Base-by-base conservation (phyloP, 1,140 invertebrate species). In the Drosophila repletoides region DNA sequence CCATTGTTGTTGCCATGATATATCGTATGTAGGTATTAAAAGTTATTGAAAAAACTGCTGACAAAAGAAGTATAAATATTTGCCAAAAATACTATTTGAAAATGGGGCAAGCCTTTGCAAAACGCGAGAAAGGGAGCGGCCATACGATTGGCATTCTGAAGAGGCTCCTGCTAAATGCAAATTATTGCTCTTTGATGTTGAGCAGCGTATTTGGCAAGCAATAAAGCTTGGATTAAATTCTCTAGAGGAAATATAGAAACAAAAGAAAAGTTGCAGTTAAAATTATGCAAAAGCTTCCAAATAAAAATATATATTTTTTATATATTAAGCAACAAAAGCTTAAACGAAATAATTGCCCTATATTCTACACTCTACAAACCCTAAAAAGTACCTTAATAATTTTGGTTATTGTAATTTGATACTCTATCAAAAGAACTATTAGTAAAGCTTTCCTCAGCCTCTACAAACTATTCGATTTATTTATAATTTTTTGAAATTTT, bases 11-110 rank as follows among this genome's bases (percentile, higher is more conserved):
- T 41, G 52, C 29, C 51, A 49, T 87, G 83, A 76, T 87, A 76
- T 86, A 87, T 87, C n/a, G 38, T 41, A 38, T 4, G 76, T 56
- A 67, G 76, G 72, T 65, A 88, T 88, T 88, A 72, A 88, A 88
- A 73, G 69, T 88, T 81, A 86, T 88, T 88, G 77, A 77, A 88
- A 88, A 86, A 77, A 81, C 59, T 74, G 86, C 86, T 88, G 86
- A 88, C 86, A 88, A 88, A 88, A 88, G 86, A 88, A 86, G 67
- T 75, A 73, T 86, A 81, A 88, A 88, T 88, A 88, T 88, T 88
- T 84, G 73, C 84, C 38, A 26, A 86, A 87, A 86, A 83, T 83
- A 83, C 77, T 80, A 86, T 84, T 84, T 75, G 59, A 73, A 66
- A 86, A 72, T 64, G 56, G 22, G n/a, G 12, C 46, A 45, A 48